Evolutionary conservation across 2,113 vertebrate genomes (phyloP).

Genomic region (Clarias batrachus): DNA sequence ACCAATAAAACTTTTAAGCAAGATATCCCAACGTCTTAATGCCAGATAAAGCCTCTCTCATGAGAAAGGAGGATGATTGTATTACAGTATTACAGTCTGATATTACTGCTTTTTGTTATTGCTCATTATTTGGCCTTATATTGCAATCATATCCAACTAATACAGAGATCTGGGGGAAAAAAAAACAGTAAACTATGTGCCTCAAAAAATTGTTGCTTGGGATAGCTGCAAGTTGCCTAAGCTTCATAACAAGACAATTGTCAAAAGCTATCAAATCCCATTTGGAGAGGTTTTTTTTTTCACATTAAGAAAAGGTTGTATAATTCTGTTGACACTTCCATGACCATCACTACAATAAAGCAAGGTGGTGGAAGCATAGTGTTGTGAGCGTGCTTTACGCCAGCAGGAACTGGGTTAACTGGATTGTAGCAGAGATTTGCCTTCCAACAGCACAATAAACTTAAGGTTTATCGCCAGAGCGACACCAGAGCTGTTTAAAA

Average conservation of each 20-base stretch:
- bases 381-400: neutral
- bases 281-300: neutral
- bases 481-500: neutral
- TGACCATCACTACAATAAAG: neutral
- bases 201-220: neutral
- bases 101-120: neutral
- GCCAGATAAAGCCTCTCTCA: constrained; percentile 15
- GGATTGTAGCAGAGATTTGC: neutral
- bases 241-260: too few relatives aligned
- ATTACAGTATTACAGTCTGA: constrained; percentile 15
- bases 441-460: neutral
- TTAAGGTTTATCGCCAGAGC: neutral
- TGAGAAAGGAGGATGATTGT: neutral
- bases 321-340: neutral
- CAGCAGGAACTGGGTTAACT: neutral
- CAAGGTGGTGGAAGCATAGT: neutral
- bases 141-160: neutral
- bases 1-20: constrained; percentile 25
- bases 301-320: neutral
- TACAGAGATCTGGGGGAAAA: neutral
- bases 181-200: neutral
- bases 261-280: too few relatives aligned
- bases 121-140: neutral
- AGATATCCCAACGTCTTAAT: constrained; percentile 9
- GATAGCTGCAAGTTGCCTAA: neutral